Evolutionary conservation across 2,888 invertebrate genomes (phyloP).

Genomic region (Lasioglossum malachurum): DNA sequence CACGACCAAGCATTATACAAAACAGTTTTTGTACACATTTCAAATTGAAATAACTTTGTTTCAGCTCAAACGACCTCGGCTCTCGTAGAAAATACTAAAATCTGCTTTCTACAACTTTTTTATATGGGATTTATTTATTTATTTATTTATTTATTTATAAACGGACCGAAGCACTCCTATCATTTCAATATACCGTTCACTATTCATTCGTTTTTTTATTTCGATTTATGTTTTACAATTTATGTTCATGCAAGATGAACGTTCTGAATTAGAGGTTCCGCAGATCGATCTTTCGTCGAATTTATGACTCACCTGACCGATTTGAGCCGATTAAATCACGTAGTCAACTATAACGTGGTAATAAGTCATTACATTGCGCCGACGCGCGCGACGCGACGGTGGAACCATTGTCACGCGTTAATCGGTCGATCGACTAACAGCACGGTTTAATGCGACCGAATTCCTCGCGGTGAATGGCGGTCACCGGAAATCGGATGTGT

Average conservation of each 20-base stretch:
- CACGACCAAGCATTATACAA: neutral
- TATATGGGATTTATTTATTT: no score
- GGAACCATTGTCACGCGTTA: conserved; percentile 46
- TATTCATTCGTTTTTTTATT: no score
- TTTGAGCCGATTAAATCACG: neutral
- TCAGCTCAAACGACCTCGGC: no score
- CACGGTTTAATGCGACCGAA: conserved; percentile 61
- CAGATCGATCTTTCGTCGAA: neutral
- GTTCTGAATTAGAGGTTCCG: neutral
- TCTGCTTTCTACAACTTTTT: no score
- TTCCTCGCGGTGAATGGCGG: conserved; percentile 53
- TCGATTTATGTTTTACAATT: no score
- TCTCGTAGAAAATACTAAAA: no score
- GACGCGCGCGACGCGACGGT: neutral
- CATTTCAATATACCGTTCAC: no score
- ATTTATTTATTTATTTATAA: no score
- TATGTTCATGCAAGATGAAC: neutral
- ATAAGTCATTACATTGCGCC: conserved; percentile 38
- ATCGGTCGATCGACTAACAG: conserved; percentile 62
- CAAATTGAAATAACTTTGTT: neutral
- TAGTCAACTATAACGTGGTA: conserved; percentile 10
- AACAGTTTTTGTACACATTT: neutral
- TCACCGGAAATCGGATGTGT: conserved; percentile 74
- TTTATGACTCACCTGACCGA: neutral
- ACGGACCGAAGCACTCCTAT: no score